Percentiles rank a stretch among this genome's conserved stretches.
These are phyloP conservation scores for Melanotaenia boesemani DNA, from an alignment of 2,797 vertebrate genomes.

Conservation along the genomic window DNA sequence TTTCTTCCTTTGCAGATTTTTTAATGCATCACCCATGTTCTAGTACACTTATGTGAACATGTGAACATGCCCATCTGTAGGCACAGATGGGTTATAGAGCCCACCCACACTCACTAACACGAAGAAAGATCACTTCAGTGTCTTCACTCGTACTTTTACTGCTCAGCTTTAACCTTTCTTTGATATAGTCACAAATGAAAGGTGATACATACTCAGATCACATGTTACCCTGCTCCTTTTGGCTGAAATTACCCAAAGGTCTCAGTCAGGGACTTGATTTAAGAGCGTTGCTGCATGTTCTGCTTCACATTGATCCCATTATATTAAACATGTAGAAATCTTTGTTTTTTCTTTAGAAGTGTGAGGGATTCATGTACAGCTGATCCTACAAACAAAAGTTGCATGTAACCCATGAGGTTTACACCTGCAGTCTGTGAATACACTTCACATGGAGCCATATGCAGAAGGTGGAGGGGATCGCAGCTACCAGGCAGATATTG, in stretches of 20 bases:
- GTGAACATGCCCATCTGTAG: constrained; percentile 50
- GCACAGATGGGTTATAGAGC: constrained; percentile 33
- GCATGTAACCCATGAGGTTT: constrained; percentile 12
- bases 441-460: constrained; percentile 3
- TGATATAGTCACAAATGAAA: neutral
- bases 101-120: constrained; percentile 7
- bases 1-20: neutral
- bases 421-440: neutral
- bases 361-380: constrained; percentile 11
- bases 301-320: constrained; percentile 20
- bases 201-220: neutral
- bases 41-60: neutral
- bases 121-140: neutral
- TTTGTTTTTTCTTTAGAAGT: neutral
- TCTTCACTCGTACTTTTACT: neutral
- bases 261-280: neutral
- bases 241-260: neutral
- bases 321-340: neutral
- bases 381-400: constrained; percentile 26
- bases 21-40: constrained; percentile 1
- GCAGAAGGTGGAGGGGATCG: neutral
- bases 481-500: constrained; percentile 13
- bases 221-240: neutral
- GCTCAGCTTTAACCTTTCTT: neutral
- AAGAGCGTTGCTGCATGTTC: neutral